Evolutionary conservation across 2,797 vertebrate genomes (phyloP).

Genomic region (Cirrhinus mrigala): DNA sequence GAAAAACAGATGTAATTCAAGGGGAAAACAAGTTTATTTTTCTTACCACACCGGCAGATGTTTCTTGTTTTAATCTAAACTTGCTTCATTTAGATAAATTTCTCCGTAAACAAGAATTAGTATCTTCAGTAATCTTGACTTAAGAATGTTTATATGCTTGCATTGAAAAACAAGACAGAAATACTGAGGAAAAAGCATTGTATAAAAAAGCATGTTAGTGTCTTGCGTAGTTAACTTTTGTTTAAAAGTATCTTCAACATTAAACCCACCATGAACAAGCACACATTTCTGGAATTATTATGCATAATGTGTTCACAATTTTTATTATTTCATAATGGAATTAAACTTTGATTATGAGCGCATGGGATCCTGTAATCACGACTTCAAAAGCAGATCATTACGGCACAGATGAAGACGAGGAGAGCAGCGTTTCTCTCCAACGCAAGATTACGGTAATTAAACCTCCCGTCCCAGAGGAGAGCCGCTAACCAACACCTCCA

Average conservation of each 20-base stretch:
- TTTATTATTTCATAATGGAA: slow-evolving; percentile 27
- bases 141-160: neutral
- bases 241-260: neutral
- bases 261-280: neutral
- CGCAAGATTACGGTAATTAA: slow-evolving; percentile 60
- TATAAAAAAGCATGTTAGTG: too few relatives aligned
- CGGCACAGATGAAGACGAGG: slow-evolving; percentile 29
- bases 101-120: neutral
- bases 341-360: slow-evolving; percentile 50
- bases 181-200: neutral
- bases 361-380: slow-evolving; percentile 45
- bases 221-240: neutral
- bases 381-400: slow-evolving; percentile 53
- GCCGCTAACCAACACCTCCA: slow-evolving; percentile 51
- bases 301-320: slow-evolving; percentile 13
- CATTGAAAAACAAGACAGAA: neutral
- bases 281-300: slow-evolving; percentile 50
- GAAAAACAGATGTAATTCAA: neutral
- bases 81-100: neutral
- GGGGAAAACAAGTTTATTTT: neutral
- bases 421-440: slow-evolving; percentile 39
- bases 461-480: slow-evolving; percentile 46
- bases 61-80: neutral
- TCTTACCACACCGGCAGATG: neutral
- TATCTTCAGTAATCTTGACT: neutral